Percentiles rank a stretch among this genome's conserved stretches.
Evolutionary conservation across 2,888 invertebrate genomes (phyloP).

Genomic region (Perizoma flavofasciatum): DNA sequence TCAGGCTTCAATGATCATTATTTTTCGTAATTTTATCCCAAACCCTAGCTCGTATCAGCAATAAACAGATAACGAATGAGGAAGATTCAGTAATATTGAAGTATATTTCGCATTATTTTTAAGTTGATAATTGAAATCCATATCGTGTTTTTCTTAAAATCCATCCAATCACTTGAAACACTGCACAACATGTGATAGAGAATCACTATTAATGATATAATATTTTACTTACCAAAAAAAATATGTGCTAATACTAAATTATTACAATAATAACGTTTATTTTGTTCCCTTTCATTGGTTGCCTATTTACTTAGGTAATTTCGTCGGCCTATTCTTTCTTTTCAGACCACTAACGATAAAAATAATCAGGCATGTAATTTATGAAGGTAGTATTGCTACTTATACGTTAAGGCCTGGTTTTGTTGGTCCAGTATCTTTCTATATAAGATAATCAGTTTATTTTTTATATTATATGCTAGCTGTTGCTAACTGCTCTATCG

Average conservation of each 20-base stretch:
- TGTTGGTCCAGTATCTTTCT: not conserved
- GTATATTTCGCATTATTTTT: too few species aligned
- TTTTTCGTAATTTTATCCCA: too few species aligned
- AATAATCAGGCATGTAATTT: conserved; percentile 34
- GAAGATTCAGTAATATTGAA: too few species aligned
- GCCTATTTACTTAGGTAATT: conserved; percentile 35
- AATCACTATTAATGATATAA: conserved; percentile 6
- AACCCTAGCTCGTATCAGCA: too few species aligned
- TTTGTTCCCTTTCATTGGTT: conserved; percentile 27
- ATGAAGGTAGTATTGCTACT: conserved; percentile 22
- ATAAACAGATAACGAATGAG: too few species aligned
- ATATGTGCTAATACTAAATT: conserved; percentile 22
- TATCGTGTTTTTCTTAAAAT: not conserved
- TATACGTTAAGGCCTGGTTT: not conserved
- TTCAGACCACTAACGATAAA: conserved; percentile 34
- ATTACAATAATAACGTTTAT: conserved; percentile 31
- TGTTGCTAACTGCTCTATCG: too few species aligned
- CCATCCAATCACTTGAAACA: conserved; percentile 1
- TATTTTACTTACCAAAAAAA: conserved; percentile 10
- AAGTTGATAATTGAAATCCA: not conserved
- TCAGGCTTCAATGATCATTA: too few species aligned
- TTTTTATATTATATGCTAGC: too few species aligned
- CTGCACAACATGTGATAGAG: not conserved
- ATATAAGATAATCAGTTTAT: too few species aligned
- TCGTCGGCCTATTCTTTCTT: conserved; percentile 28